Conservation (phyloP, 2,797 vertebrate species). For the Catostomus latipinnis region DNA sequence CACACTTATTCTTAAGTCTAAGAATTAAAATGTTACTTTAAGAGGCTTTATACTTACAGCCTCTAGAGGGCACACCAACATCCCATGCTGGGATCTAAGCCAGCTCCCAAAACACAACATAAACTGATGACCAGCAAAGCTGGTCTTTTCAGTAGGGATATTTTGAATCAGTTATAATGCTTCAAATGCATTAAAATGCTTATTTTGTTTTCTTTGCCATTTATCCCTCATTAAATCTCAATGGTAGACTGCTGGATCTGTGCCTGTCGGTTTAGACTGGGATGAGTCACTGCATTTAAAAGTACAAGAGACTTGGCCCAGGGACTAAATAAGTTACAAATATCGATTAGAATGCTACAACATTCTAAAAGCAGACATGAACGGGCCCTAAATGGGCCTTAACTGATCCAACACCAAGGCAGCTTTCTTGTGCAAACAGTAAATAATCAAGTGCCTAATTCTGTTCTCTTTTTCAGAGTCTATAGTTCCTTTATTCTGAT, state of each 20-base stretch:
- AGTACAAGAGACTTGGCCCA: conserved; percentile 24
- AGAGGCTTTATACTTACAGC: no score
- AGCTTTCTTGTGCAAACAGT: background rate
- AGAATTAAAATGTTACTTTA: no score
- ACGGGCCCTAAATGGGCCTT: background rate
- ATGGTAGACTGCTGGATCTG: background rate
- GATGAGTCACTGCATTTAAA: conserved; percentile 24
- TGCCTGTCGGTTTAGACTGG: conserved; percentile 8
- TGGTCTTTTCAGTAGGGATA: background rate
- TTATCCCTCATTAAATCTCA: background rate
- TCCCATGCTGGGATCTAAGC: no score
- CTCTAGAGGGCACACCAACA: no score
- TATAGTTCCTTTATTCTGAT: background rate
- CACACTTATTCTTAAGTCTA: no score
- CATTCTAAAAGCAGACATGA: background rate
- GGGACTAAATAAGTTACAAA: conserved; percentile 2
- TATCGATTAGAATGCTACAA: background rate
- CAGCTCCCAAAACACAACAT: no score
- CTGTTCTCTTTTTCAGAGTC: background rate
- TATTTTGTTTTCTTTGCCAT: background rate
- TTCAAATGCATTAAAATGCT: background rate
- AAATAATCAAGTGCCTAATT: background rate
- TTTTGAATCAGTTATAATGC: no score
- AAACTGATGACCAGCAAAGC: background rate
- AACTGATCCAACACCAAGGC: conserved; percentile 5